Evolutionary conservation across 2,797 vertebrate species (phyloP).

Genomic region (Naso thynnoides): DNA sequence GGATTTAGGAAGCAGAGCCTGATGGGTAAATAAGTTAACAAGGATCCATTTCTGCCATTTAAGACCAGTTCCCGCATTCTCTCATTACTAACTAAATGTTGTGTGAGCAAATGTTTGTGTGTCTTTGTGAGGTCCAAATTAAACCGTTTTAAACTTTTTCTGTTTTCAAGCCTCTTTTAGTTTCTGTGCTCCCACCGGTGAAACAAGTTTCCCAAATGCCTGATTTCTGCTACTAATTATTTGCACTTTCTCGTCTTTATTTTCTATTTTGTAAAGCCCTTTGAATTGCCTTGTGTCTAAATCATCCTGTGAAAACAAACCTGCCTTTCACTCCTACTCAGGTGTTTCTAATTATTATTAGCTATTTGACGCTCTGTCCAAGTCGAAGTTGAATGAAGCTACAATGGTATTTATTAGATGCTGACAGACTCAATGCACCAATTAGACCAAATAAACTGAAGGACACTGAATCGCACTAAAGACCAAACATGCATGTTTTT

Average conservation of each 20-base stretch:
- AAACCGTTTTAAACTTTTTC: neutral
- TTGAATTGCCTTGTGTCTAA: too few relatives aligned
- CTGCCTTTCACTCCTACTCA: neutral
- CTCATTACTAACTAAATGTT: slow-evolving; percentile 53
- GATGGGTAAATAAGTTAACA: slow-evolving; percentile 82
- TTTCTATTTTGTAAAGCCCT: too few relatives aligned
- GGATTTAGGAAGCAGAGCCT: slow-evolving; percentile 74
- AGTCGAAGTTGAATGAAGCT: neutral
- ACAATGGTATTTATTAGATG: neutral
- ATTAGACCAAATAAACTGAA: neutral
- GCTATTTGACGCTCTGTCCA: too few relatives aligned
- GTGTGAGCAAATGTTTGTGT: slow-evolving; percentile 43
- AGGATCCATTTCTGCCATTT: slow-evolving; percentile 72
- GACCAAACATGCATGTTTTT: neutral
- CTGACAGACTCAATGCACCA: neutral
- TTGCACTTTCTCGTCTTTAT: too few relatives aligned
- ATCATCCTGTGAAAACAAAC: too few relatives aligned
- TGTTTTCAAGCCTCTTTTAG: too few relatives aligned
- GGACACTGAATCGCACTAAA: neutral
- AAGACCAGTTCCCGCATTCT: slow-evolving; percentile 79
- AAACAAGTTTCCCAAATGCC: too few relatives aligned
- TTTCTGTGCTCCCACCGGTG: too few relatives aligned
- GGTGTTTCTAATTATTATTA: neutral
- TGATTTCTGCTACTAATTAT: too few relatives aligned
- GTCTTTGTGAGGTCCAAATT: slow-evolving; percentile 33